Evolutionary conservation across 2,888 invertebrate species (phyloP).

Genomic region (Scaptomyza cyrtandrae): DNA sequence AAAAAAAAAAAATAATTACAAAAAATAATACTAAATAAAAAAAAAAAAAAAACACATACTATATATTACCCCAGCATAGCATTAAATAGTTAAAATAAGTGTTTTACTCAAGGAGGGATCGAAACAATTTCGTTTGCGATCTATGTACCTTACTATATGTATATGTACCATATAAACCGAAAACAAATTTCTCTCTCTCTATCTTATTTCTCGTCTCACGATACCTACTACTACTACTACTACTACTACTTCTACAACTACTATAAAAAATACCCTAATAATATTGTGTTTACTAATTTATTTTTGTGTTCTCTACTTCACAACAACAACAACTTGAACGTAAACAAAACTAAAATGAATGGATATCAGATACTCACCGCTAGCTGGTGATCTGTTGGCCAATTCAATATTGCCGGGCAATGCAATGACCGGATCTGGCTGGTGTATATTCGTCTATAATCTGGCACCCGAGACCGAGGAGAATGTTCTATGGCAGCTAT

Average conservation of each 20-base stretch:
- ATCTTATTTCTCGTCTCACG: neutral
- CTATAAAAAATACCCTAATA: neutral
- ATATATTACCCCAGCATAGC: constrained; percentile 24
- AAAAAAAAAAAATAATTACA: neutral
- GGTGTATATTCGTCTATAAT: constrained; percentile 95
- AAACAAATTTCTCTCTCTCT: constrained; percentile 17
- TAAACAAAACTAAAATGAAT: too few species aligned
- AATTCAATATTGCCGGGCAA: constrained; percentile 92
- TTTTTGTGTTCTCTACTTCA: constrained; percentile 13
- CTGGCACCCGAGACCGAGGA: constrained; percentile 98
- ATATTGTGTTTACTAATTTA: constrained; percentile 21
- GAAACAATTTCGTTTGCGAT: constrained; percentile 36
- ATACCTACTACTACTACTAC: neutral
- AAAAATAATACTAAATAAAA: neutral
- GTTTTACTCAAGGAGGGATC: constrained; percentile 37
- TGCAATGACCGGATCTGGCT: constrained; percentile 93
- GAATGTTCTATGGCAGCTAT: constrained; percentile 97
- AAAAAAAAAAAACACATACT: neutral
- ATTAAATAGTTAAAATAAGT: constrained; percentile 43
- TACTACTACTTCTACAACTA: neutral
- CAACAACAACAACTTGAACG: neutral
- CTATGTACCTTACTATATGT: constrained; percentile 8
- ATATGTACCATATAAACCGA: constrained; percentile 45
- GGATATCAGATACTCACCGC: constrained; percentile 88
- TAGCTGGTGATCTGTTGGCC: constrained; percentile 92